Evolutionary conservation across 2,113 vertebrate genomes (phyloP).

Genomic region (Smithornis capensis): DNA sequence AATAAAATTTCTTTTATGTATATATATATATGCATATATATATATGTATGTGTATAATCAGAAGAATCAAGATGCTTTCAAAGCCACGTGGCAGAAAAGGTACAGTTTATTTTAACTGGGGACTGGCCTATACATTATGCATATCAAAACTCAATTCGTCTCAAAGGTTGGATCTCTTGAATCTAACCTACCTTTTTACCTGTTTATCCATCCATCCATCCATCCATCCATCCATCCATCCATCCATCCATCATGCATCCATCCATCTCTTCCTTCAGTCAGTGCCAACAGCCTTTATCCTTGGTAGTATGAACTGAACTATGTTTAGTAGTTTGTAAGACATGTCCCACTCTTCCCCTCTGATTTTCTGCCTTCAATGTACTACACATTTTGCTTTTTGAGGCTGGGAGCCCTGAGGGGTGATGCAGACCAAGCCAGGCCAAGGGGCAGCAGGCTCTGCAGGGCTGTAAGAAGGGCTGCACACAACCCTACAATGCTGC

Average conservation of each 20-base stretch:
- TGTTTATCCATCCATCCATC: background rate
- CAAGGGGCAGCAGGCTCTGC: background rate
- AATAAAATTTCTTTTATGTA: background rate
- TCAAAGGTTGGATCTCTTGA: background rate
- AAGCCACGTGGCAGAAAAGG: background rate
- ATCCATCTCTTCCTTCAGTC: background rate
- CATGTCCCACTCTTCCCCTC: background rate
- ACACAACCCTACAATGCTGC: background rate
- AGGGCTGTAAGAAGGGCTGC: background rate
- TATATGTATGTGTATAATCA: background rate
- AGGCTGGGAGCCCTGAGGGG: background rate
- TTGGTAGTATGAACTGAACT: background rate
- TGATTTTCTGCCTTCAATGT: background rate
- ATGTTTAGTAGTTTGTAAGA: background rate
- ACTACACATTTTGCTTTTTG: background rate
- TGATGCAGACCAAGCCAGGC: background rate
- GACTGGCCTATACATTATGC: background rate
- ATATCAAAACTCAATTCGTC: background rate
- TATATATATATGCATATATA: accelerated
- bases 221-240: background rate
- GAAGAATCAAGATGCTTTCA: background rate
- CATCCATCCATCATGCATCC: background rate
- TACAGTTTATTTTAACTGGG: background rate
- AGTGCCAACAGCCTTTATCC: background rate
- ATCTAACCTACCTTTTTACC: background rate